These are phyloP conservation scores for Palloptera scutellata DNA, from an alignment of 2,888 invertebrate genomes.

Conservation along the genomic window DNA sequence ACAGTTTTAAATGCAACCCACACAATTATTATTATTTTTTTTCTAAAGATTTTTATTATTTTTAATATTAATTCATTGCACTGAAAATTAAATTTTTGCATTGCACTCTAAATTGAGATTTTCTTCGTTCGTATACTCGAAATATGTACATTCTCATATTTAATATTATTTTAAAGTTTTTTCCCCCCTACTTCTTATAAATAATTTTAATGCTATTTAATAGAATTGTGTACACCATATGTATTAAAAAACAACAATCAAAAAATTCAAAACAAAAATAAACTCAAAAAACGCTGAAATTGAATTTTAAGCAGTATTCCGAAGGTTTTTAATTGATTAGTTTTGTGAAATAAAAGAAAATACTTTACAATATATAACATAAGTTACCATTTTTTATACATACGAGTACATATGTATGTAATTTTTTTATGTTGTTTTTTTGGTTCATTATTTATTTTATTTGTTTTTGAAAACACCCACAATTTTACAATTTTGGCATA, in stretches of 20 bases:
- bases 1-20: not conserved
- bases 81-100: not conserved
- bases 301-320: not conserved
- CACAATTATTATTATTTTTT: too few species aligned
- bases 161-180: constrained; percentile 7
- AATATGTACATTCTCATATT: too few species aligned
- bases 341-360: too few species aligned
- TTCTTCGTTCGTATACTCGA: too few species aligned
- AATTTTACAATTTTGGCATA: not conserved
- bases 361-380: not conserved
- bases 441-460: not conserved
- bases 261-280: too few species aligned
- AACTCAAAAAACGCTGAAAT: not conserved
- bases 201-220: not conserved
- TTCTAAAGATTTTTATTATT: not conserved
- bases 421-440: too few species aligned
- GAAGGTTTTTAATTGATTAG: too few species aligned
- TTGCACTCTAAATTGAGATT: not conserved
- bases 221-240: not conserved
- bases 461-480: not conserved
- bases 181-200: not conserved
- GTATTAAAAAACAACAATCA: not conserved
- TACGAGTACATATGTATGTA: too few species aligned
- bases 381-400: not conserved
- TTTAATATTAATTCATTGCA: not conserved